A percentile compares a stretch with the other conserved stretches of the same genome.
Evolutionary conservation across 2,797 vertebrate species (phyloP).

Genomic region (Orientallactaga sibirica): DNA sequence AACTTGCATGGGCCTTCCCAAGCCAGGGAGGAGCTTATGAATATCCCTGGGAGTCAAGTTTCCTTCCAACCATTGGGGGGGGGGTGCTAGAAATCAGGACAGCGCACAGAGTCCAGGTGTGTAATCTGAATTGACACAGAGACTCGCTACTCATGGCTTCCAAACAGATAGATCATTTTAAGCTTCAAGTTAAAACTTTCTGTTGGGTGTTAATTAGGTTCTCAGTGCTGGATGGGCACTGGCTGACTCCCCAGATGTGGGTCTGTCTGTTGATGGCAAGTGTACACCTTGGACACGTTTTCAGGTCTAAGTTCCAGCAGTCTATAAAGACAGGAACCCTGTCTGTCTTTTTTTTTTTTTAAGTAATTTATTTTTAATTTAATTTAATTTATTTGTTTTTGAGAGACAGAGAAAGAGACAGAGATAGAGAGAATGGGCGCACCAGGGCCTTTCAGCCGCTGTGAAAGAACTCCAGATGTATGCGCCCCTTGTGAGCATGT

Average conservation of each 20-base stretch:
- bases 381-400: too few species aligned
- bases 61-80: background rate
- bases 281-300: too few species aligned
- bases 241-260: background rate
- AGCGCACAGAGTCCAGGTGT: background rate
- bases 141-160: background rate
- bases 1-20: background rate
- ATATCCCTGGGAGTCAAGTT: background rate
- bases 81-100: background rate
- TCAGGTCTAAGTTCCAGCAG: background rate
- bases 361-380: too few species aligned
- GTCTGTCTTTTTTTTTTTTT: background rate
- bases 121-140: too few species aligned
- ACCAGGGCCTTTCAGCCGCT: too few species aligned
- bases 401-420: too few species aligned
- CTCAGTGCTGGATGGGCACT: rapidly evolving
- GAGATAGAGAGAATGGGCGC: too few species aligned
- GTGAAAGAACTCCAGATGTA: too few species aligned
- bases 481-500: too few species aligned
- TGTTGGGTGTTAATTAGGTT: background rate
- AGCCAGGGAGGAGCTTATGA: background rate
- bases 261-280: background rate
- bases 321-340: background rate
- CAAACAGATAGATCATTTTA: background rate
- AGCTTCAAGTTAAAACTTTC: background rate